Evolutionary conservation across 2,888 invertebrate species (phyloP).

Genomic region (Idaea aversata): DNA sequence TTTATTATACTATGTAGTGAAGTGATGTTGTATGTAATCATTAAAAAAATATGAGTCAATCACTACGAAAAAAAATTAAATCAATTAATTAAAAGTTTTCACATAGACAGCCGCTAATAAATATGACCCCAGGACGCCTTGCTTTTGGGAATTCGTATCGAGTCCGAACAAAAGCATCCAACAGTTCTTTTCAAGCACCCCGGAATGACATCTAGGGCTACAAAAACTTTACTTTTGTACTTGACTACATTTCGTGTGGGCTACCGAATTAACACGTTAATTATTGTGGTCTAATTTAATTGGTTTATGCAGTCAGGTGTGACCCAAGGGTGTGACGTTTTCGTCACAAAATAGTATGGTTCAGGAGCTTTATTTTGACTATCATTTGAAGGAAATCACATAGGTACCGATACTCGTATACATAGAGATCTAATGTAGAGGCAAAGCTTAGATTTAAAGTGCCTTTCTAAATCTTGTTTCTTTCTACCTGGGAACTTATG

Average conservation of each 20-base stretch:
- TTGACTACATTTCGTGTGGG: slow-evolving; percentile 47
- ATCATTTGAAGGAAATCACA: neutral
- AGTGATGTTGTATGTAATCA: too few species aligned
- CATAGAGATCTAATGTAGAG: neutral
- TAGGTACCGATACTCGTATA: neutral
- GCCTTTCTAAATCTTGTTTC: too few species aligned
- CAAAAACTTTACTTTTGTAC: slow-evolving; percentile 53
- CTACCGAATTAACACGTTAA: slow-evolving; percentile 61
- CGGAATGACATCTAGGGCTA: slow-evolving; percentile 64
- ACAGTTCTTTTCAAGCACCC: slow-evolving; percentile 60
- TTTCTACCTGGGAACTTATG: too few species aligned
- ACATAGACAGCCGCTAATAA: slow-evolving; percentile 70
- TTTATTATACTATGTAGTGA: too few species aligned
- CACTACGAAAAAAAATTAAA: slow-evolving; percentile 46
- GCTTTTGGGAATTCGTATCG: slow-evolving; percentile 68
- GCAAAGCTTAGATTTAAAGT: too few species aligned
- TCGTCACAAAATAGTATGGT: neutral
- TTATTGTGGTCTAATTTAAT: slow-evolving; percentile 44
- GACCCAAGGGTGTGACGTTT: slow-evolving; percentile 11
- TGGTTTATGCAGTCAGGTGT: slow-evolving; percentile 37
- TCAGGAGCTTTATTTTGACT: neutral
- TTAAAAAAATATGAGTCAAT: slow-evolving; percentile 37
- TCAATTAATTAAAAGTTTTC: slow-evolving; percentile 65
- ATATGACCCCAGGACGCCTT: slow-evolving; percentile 68
- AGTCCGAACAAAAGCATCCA: slow-evolving; percentile 68